These are phyloP conservation scores for Hydrotaea cyrtoneurina DNA, from an alignment of 2,888 invertebrate species.

Conservation along the genomic window DNA sequence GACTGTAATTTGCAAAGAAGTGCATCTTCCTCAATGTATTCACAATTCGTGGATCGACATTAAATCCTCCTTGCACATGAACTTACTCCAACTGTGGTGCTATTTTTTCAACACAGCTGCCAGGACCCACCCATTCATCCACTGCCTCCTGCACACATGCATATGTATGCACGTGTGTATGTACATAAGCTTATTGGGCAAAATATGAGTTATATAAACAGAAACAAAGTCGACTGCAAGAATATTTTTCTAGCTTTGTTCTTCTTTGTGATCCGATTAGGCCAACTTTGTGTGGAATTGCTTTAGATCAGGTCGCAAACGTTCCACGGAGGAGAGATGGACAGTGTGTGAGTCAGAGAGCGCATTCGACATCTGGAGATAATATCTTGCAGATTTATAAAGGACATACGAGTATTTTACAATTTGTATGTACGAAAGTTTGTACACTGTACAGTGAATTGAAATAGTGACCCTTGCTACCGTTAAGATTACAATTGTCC, in stretches of 20 bases:
- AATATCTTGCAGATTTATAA: neutral
- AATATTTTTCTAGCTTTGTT: conserved; percentile 13
- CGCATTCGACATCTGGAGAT: neutral
- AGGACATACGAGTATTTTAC: neutral
- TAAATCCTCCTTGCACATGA: too few relatives aligned
- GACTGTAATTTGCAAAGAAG: too few relatives aligned
- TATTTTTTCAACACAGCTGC: too few relatives aligned
- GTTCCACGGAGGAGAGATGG: neutral
- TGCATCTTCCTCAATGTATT: too few relatives aligned
- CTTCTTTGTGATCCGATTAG: conserved; percentile 54
- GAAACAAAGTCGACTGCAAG: conserved; percentile 8
- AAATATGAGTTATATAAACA: conserved; percentile 39
- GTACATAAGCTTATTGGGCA: conserved; percentile 52
- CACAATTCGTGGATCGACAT: too few relatives aligned
- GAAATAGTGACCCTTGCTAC: too few relatives aligned
- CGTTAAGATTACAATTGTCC: too few relatives aligned
- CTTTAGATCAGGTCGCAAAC: neutral
- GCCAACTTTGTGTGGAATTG: conserved; percentile 42
- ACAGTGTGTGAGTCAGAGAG: neutral
- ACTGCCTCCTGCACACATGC: conserved; percentile 19
- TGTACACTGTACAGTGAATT: too few relatives aligned
- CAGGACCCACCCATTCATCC: too few relatives aligned
- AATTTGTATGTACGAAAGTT: too few relatives aligned
- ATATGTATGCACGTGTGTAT: neutral
- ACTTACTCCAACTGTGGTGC: too few relatives aligned